Conservation (phyloP, 2,888 invertebrate species). For the Drosophila borborema region DNA sequence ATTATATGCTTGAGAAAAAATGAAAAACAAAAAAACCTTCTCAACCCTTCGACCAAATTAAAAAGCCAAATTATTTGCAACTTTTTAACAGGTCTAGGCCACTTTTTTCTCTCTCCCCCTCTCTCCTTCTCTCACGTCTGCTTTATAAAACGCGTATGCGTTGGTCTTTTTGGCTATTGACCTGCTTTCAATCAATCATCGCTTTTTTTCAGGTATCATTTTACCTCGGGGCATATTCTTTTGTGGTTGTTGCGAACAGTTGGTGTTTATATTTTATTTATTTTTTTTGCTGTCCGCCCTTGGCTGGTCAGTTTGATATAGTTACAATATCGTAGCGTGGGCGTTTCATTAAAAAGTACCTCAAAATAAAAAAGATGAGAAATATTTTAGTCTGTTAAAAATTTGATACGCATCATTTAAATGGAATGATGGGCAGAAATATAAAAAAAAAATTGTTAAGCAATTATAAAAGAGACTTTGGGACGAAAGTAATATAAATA, state of each 20-base stretch:
- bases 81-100: slow-evolving; percentile 14
- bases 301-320: not conserved
- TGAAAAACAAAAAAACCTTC: not conserved
- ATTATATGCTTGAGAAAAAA: slow-evolving; percentile 14
- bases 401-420: not conserved
- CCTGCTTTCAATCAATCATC: slow-evolving; percentile 62
- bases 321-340: not conserved
- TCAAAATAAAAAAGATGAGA: not conserved
- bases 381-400: not conserved
- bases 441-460: not conserved
- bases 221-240: not conserved
- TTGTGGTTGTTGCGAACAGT: not conserved
- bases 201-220: slow-evolving; percentile 24
- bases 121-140: not conserved
- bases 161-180: slow-evolving; percentile 33
- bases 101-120: not conserved
- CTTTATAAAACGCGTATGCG: not conserved
- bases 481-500: not conserved
- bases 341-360: not conserved
- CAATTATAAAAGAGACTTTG: not conserved
- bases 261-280: not conserved
- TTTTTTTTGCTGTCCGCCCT: not conserved
- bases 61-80: slow-evolving; percentile 40
- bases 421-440: not conserved
- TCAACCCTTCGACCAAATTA: slow-evolving; percentile 22